A percentile compares a stretch with the other conserved stretches of the same genome.
phyloP scores from a whole-genome alignment of 2,113 vertebrate genomes.

The Aspidoscelis tigris region DNA sequence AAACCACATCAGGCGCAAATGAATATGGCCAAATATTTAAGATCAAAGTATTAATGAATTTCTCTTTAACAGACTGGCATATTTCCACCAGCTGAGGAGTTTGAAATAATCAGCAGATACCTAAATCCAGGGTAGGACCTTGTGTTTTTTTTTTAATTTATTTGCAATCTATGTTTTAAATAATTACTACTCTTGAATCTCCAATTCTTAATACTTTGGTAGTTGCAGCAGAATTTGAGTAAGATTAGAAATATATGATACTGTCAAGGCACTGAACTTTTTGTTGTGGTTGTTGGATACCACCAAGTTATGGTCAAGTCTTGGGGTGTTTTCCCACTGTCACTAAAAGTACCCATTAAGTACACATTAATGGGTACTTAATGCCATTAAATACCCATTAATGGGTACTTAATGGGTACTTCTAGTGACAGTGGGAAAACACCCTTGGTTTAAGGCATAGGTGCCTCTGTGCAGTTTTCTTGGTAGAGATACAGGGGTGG shows the following conservation, averaged over 20 bases:
- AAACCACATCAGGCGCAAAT: neutral
- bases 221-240: neutral
- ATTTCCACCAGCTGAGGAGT: conserved; percentile 62
- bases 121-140: conserved; percentile 75
- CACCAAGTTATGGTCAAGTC: neutral
- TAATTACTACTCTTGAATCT: neutral
- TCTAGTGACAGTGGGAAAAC: too few relatives aligned
- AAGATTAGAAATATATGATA: neutral
- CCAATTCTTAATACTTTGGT: neutral
- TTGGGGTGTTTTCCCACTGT: too few relatives aligned
- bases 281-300: too few relatives aligned
- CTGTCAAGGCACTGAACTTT: too few relatives aligned
- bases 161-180: neutral
- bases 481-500: too few relatives aligned
- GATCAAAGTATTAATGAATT: neutral
- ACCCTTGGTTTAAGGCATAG: too few relatives aligned
- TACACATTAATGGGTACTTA: too few relatives aligned
- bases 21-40: neutral
- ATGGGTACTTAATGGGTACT: too few relatives aligned
- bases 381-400: too few relatives aligned
- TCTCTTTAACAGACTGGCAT: conserved; percentile 68
- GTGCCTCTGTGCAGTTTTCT: too few relatives aligned
- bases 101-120: conserved; percentile 69
- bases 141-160: neutral
- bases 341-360: too few relatives aligned